phyloP scores from a whole-genome alignment of 2,888 invertebrate species.

The Noctua janthina region DNA sequence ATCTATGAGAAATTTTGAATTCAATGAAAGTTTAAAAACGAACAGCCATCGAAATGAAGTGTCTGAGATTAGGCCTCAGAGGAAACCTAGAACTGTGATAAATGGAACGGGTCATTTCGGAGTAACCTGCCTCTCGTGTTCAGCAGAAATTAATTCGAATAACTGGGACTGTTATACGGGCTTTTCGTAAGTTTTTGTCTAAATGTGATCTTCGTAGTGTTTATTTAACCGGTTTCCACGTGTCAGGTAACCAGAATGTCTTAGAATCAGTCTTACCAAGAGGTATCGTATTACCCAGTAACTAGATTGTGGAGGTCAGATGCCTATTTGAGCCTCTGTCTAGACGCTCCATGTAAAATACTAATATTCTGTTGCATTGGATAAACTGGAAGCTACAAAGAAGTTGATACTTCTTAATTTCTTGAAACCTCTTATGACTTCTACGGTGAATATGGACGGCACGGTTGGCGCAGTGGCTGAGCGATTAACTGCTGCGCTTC shows the following conservation, averaged over 20 bases:
- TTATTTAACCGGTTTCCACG: not conserved
- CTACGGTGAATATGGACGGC: not conserved
- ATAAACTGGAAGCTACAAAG: not conserved
- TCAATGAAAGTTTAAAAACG: constrained; percentile 60
- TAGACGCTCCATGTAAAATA: not conserved
- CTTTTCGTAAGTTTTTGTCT: constrained; percentile 67
- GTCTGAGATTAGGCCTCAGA: constrained; percentile 44
- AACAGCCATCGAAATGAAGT: constrained; percentile 58
- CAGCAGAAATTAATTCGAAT: constrained; percentile 66
- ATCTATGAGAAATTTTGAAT: constrained; percentile 67
- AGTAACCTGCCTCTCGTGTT: constrained; percentile 75
- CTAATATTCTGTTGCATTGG: not conserved
- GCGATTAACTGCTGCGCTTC: no score
- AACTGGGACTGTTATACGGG: constrained; percentile 74
- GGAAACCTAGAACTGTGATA: constrained; percentile 62
- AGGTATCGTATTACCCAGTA: not conserved
- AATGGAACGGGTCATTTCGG: constrained; percentile 42
- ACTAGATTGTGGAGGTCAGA: not conserved
- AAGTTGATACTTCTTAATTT: no score
- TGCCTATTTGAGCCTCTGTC: not conserved
- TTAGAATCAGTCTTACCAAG: not conserved
- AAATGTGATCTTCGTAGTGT: not conserved
- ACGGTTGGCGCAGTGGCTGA: no score
- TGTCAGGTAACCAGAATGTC: not conserved
- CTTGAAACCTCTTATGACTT: not conserved